Evolutionary conservation across 2,113 vertebrate genomes (phyloP), one percentile per base, ranked within the genome.

Genomic region (Nycticebus coucang): DNA sequence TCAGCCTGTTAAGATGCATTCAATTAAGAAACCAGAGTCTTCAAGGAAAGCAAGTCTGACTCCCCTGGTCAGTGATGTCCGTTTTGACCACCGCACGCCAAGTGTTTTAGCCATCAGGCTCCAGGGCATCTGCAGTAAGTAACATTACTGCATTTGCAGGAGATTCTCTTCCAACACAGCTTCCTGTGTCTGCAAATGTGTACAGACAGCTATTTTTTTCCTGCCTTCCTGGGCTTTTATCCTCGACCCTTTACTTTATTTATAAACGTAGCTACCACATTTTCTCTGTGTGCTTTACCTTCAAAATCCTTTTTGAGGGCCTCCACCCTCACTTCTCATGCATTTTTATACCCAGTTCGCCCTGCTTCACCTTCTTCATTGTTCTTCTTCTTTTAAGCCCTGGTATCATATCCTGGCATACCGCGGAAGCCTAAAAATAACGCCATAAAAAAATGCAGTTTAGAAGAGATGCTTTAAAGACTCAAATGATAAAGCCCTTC

Each of bases 101-200:
- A 74, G 24, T 91, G 85, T 83, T 92, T 83, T 72, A n/a, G 6
- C 71, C 69, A 71, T 89, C 57, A 81, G 13, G 19, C 26, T 33
- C 72, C 57, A 18, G 57, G 59, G 18, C 14, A 24, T 41, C 72
- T 84, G 4, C 60, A 60, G 35, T 13, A 18, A 90, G n/a, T 2
- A 15, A 24, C n/a, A 6, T n/a, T 1, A 50, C 66, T 33, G 64
- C 77, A 18, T 74, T 71, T 8, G 35, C 77, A 60, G 35, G 30
- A 28, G 15, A 75, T 41, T 74, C 62, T 78, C 41, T 75, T 72
- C 78, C 66, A 96, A 94, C 19, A 15, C 62, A n/a, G 89, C 60
- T 95, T 96, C 91, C 87, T 85, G 60, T 79, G 62, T 80, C 80
- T 95, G 80, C 26, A 82, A 64, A 86, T 30, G 45, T 8, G 7